These are phyloP conservation scores for Eulemur albifrons DNA, from an alignment of 2,797 vertebrate genomes.

Conservation along the genomic window DNA sequence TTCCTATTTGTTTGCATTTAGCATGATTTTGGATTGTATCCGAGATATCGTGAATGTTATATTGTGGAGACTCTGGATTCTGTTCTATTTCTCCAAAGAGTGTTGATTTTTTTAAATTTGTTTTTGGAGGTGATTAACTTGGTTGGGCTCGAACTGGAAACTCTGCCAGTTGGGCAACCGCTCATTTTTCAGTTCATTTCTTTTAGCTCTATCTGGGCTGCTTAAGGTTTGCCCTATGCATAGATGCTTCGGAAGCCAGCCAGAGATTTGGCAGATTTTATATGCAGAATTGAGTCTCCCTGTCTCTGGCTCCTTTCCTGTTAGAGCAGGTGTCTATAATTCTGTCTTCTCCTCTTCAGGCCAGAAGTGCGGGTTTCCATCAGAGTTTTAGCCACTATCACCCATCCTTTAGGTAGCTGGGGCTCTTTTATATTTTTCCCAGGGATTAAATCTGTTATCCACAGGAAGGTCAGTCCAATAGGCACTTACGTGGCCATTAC, in stretches of 20 bases:
- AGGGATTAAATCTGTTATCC: background rate
- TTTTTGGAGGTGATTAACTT: background rate
- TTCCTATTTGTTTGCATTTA: constrained; percentile 20
- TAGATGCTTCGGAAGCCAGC: background rate
- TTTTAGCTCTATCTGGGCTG: background rate
- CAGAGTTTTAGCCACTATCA: background rate
- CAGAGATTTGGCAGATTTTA: background rate
- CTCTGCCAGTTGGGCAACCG: background rate
- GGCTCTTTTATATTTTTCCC: background rate
- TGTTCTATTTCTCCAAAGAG: background rate
- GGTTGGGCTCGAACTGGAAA: background rate
- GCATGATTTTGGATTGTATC: background rate
- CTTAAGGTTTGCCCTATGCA: background rate
- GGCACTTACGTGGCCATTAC: background rate
- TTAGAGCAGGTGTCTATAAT: background rate
- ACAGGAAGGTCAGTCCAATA: background rate
- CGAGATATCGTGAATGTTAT: background rate
- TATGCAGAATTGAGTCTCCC: background rate
- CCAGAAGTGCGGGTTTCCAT: background rate
- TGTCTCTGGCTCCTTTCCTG: background rate
- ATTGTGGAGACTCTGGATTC: background rate
- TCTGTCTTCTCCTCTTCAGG: background rate
- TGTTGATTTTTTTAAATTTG: background rate
- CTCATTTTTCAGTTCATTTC: background rate
- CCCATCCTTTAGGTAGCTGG: background rate